A percentile compares a stretch with the other conserved stretches of the same genome.
These are phyloP conservation scores for Lagorchestes hirsutus DNA, from an alignment of 2,797 vertebrate species.

Conservation along the genomic window DNA sequence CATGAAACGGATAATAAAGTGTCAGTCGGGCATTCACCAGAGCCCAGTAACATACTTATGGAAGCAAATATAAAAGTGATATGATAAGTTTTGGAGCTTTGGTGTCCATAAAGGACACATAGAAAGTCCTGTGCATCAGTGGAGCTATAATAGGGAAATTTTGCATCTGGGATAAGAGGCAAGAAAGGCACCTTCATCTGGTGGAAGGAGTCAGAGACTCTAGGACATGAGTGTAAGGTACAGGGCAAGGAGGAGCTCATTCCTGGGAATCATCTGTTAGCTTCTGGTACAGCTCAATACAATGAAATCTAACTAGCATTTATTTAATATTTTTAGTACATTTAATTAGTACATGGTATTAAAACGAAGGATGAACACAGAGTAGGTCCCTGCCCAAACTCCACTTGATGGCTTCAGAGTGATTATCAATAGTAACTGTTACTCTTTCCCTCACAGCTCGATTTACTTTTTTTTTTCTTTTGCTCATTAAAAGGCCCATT, in stretches of 20 bases:
- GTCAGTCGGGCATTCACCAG: constrained; percentile 12
- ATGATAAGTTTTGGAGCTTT: constrained; percentile 38
- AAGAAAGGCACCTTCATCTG: background rate
- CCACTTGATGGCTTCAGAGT: too few relatives aligned
- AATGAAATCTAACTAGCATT: background rate
- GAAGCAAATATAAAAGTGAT: constrained; percentile 7
- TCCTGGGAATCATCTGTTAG: background rate
- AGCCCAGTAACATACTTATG: background rate
- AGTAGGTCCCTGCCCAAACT: too few relatives aligned
- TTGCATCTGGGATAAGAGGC: background rate
- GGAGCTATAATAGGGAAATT: background rate
- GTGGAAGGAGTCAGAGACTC: background rate
- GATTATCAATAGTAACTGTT: too few relatives aligned
- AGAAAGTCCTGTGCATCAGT: background rate
- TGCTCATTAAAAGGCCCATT: too few relatives aligned
- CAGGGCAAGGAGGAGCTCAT: background rate
- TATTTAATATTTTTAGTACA: background rate
- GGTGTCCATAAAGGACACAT: constrained; percentile 44
- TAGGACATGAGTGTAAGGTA: background rate
- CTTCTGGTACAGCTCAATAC: background rate
- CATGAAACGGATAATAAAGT: constrained; percentile 47
- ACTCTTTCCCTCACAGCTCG: too few relatives aligned
- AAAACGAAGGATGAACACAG: too few relatives aligned
- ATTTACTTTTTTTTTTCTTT: too few relatives aligned
- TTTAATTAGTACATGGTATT: background rate